A percentile compares a stretch with the other conserved stretches of the same genome.
Conservation (phyloP, 2,888 invertebrate species). For the Seladonia tumulorum region DNA sequence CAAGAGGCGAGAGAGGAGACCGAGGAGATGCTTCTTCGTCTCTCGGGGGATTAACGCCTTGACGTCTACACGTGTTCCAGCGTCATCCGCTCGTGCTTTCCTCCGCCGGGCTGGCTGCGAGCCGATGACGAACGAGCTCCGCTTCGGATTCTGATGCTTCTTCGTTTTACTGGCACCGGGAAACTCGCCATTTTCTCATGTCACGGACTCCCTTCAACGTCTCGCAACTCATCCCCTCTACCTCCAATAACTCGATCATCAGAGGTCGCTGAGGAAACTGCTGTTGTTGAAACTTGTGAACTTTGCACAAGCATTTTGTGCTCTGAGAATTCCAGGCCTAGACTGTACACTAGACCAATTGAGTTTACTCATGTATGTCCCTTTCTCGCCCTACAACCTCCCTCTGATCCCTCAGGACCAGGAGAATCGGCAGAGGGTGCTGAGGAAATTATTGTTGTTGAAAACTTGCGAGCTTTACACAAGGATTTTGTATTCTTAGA, state of each 20-base stretch:
- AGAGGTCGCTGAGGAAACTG: neutral
- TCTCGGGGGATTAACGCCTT: slow-evolving; percentile 69
- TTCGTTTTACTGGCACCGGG: slow-evolving; percentile 26
- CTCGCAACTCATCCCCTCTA: neutral
- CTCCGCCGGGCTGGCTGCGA: slow-evolving; percentile 50
- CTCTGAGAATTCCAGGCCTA: too few species aligned
- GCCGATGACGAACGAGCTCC: slow-evolving; percentile 63
- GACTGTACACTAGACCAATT: too few species aligned
- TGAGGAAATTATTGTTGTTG: too few species aligned
- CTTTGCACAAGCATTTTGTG: too few species aligned
- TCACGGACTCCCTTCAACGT: neutral
- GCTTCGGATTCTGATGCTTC: slow-evolving; percentile 46
- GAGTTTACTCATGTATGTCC: too few species aligned
- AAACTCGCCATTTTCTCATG: slow-evolving; percentile 25
- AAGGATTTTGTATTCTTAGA: too few species aligned
- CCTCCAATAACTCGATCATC: neutral
- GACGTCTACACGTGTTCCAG: slow-evolving; percentile 69
- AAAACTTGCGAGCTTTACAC: too few species aligned
- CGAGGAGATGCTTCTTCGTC: slow-evolving; percentile 62
- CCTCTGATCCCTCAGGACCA: too few species aligned
- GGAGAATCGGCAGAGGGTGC: too few species aligned
- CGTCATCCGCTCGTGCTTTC: slow-evolving; percentile 62
- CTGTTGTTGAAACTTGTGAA: neutral
- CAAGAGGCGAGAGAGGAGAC: slow-evolving; percentile 3
- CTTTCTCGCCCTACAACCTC: too few species aligned